A percentile compares a stretch with the other conserved stretches of the same genome.
These are phyloP conservation scores for Salmo trutta DNA, from an alignment of 2,797 vertebrate species.

Conservation along the genomic window DNA sequence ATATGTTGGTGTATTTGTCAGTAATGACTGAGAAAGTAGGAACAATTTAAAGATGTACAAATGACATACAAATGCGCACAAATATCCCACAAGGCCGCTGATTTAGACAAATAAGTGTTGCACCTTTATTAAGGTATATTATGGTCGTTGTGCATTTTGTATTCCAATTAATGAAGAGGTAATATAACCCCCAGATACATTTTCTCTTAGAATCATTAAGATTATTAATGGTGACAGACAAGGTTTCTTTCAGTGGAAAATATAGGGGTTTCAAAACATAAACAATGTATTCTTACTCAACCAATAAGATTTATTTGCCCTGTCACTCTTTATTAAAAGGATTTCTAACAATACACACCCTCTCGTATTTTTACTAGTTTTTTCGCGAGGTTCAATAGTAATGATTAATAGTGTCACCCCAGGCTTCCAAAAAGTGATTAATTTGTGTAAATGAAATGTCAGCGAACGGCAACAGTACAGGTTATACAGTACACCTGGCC, in stretches of 20 bases:
- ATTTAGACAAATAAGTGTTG: no score
- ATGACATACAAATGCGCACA: no score
- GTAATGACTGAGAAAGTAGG: no score
- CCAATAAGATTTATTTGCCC: slow-evolving; percentile 49
- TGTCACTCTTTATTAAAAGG: slow-evolving; percentile 46
- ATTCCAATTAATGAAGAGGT: background rate
- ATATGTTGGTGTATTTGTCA: no score
- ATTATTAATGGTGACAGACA: slow-evolving; percentile 25
- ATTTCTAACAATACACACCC: slow-evolving; percentile 49
- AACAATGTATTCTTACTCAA: slow-evolving; percentile 38
- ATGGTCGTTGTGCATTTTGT: no score
- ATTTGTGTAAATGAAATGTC: slow-evolving; percentile 47
- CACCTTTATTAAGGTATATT: no score
- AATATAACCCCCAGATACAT: background rate
- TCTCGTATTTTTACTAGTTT: slow-evolving; percentile 7
- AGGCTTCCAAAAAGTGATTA: slow-evolving; percentile 52
- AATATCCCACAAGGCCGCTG: no score
- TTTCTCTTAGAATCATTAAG: slow-evolving; percentile 41
- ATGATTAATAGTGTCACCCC: slow-evolving; percentile 57
- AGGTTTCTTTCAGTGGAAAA: slow-evolving; percentile 34
- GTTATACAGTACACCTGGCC: slow-evolving; percentile 58
- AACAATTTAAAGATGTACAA: no score
- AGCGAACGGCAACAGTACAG: slow-evolving; percentile 46
- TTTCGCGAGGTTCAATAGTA: slow-evolving; percentile 7
- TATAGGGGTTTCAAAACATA: slow-evolving; percentile 38